Base-by-base conservation (phyloP, 1,140 invertebrate genomes). In the Lerema accius region DNA sequence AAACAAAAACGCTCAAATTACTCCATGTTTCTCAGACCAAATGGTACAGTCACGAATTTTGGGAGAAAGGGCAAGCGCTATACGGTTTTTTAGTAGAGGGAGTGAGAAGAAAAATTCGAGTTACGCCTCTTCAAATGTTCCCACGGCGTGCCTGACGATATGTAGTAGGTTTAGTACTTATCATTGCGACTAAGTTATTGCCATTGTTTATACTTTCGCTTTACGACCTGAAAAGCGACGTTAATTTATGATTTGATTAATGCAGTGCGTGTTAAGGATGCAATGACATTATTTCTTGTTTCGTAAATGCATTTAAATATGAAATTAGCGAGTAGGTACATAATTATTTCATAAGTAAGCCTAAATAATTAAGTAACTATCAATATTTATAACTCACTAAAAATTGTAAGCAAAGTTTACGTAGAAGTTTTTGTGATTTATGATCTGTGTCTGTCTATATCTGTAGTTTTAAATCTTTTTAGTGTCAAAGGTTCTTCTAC, bases 1-100 rank as follows among this genome's bases (percentile, higher is more conserved):
- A 73, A 73, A 63, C 61, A 67, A 76, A 75, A 65, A 71, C 59
- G 26, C 26, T 69, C 62, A 60, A 74, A 67, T 67, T 71, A 65
- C 72, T 69, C 71, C 65, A 58, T 56, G 66, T 67, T 73, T 67
- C 71, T 60, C 67, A 76, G 67, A 69, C 72, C 69, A 75, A 80
- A 78, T 78, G 65, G 68, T 73, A 75, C 17, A 71, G 80, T 82
- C 80, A 84, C 82, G 82, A 84, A 81, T 80, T 78, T 82, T 42
- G 68, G 45, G 59, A 23, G 69, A 82, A 11, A 11, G 71, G 42
- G 69, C 72, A n/a, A 17, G 42, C 13, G 15, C 7, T 67, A 73
- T 73, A 39, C 13, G 32, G 26, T 43, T 50, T 58, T 42, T 28
- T 11, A 6, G 13, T 13, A n/a, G 69, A 14, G 11, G 35, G 40